phyloP scores from a whole-genome alignment of 2,797 vertebrate genomes.

The Oreochromis grahami region DNA sequence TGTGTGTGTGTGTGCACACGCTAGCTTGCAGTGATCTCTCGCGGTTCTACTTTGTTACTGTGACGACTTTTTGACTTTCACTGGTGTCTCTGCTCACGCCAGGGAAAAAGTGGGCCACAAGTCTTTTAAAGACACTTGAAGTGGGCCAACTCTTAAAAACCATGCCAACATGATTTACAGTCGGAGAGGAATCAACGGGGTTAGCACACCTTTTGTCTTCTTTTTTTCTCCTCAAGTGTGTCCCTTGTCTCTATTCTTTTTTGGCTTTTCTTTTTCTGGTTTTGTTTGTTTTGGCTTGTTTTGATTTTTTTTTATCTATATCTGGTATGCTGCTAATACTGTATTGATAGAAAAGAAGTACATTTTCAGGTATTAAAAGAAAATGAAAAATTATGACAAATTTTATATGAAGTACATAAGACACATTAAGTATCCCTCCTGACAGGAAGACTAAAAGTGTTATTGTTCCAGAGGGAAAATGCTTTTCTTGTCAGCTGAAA shows the following conservation, averaged over 20 bases:
- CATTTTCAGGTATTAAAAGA: not conserved
- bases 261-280: not conserved
- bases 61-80: constrained; percentile 35
- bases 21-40: not conserved
- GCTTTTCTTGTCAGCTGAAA: constrained; percentile 7
- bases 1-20: not conserved
- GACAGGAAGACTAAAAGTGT: not conserved
- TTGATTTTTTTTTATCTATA: not conserved
- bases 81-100: not conserved
- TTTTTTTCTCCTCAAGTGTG: not conserved
- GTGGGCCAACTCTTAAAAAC: constrained; percentile 38
- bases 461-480: not conserved
- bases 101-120: constrained; percentile 35
- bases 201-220: not conserved
- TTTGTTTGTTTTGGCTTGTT: not conserved
- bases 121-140: constrained; percentile 26
- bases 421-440: not conserved
- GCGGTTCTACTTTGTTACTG: not conserved
- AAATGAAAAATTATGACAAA: not conserved
- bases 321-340: not conserved
- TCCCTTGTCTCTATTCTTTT: not conserved
- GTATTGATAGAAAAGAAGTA: not conserved
- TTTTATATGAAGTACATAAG: not conserved
- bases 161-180: not conserved
- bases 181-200: not conserved